Evolutionary conservation across 2,888 invertebrate species (phyloP).

Genomic region (Choreutis nemorana): DNA sequence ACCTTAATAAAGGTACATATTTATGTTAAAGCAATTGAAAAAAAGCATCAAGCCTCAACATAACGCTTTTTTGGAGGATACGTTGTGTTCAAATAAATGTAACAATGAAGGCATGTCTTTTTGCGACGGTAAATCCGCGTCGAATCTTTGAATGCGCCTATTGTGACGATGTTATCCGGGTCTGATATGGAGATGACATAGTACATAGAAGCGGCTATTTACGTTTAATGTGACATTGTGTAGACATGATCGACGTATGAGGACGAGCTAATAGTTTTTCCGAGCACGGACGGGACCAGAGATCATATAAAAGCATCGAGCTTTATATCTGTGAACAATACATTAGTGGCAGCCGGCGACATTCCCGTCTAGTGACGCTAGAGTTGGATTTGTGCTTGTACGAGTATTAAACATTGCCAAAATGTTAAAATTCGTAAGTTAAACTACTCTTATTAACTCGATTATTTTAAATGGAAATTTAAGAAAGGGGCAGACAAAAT

Average conservation of each 20-base stretch:
- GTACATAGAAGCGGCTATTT: too few relatives aligned
- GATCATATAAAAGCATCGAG: too few relatives aligned
- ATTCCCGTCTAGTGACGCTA: slow-evolving; percentile 42
- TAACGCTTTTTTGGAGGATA: too few relatives aligned
- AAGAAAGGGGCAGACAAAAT: background rate
- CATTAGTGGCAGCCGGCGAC: slow-evolving; percentile 22
- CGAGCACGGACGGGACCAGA: slow-evolving; percentile 47
- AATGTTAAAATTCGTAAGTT: slow-evolving; percentile 52
- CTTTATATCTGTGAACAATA: slow-evolving; percentile 23
- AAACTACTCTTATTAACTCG: slow-evolving; percentile 4
- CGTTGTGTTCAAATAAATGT: too few relatives aligned
- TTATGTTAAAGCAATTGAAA: too few relatives aligned
- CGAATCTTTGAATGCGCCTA: slow-evolving; percentile 16
- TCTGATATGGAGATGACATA: slow-evolving; percentile 47
- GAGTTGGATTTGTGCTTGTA: slow-evolving; percentile 27
- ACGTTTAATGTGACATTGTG: slow-evolving; percentile 57
- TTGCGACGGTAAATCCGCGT: slow-evolving; percentile 25
- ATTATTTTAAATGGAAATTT: too few relatives aligned
- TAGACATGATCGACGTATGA: slow-evolving; percentile 30
- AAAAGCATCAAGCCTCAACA: too few relatives aligned
- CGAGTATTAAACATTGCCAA: slow-evolving; percentile 11
- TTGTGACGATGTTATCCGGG: slow-evolving; percentile 32
- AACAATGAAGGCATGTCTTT: too few relatives aligned
- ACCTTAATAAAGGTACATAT: too few relatives aligned
- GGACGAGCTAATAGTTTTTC: slow-evolving; percentile 44